Evolutionary conservation across 1,140 invertebrate genomes (phyloP).

Genomic region (Muscidifurax raptorellus): DNA sequence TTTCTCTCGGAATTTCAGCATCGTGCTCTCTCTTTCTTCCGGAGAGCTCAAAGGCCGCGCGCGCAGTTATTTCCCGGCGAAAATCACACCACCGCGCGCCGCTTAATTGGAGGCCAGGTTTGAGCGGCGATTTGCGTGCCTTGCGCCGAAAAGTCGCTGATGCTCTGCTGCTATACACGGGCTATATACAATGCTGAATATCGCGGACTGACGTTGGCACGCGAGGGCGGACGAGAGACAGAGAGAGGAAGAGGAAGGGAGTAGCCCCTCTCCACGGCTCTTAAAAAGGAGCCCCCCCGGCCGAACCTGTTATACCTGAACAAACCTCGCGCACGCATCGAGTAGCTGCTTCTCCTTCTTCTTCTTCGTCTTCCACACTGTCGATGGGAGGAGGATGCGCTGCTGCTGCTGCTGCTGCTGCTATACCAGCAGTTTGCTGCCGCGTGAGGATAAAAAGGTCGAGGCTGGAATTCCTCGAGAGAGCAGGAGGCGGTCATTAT

Average conservation of each 20-base stretch:
- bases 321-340: slow-evolving; percentile 63
- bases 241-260: slow-evolving; percentile 1
- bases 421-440: slow-evolving; percentile 20
- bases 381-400: background rate
- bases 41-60: background rate
- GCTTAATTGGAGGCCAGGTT: slow-evolving; percentile 36
- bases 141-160: background rate
- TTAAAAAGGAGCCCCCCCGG: slow-evolving; percentile 64
- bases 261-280: slow-evolving; percentile 29
- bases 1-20: background rate
- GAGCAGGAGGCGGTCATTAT: slow-evolving; percentile 24
- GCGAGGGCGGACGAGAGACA: slow-evolving; percentile 45
- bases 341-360: slow-evolving; percentile 40
- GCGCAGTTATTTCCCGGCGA: slow-evolving; percentile 18
- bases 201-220: slow-evolving; percentile 46
- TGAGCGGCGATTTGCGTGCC: slow-evolving; percentile 34
- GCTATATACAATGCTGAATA: background rate
- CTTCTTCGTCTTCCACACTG: background rate
- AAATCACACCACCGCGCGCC: slow-evolving; percentile 24
- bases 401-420: background rate
- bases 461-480: slow-evolving; percentile 27
- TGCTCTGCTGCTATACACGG: background rate
- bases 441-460: slow-evolving; percentile 30
- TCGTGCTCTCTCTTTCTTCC: background rate
- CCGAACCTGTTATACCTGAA: slow-evolving; percentile 69